Evolutionary conservation across 2,797 vertebrate species (phyloP), one percentile per base, ranked within the genome.

Genomic region (Moxostoma hubbsi): DNA sequence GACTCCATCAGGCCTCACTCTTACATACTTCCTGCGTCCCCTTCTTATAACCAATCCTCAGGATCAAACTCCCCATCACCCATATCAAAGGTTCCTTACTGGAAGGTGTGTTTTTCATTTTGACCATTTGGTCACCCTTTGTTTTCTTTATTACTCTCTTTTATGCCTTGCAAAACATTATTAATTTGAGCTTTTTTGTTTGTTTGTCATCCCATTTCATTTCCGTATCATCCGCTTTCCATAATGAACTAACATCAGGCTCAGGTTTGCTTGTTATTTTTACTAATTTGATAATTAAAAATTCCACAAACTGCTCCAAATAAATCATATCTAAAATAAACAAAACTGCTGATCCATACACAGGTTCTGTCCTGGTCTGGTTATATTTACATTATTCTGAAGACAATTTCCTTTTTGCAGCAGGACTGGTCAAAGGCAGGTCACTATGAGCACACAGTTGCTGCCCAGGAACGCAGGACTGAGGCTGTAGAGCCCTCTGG

Each of bases 61-160:
- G 97, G 97, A 96, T 95, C 97, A 94, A 95, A 96, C 95, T 96
- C 96, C 93, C 95, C 97, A 88, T 93, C 93, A 93, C 96, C 96
- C 94, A 97, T 97, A 96, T 97, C 97, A 95, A 98, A 97, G 95
- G 95, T 97, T 95, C 95, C 96, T 96, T 96, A 95, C 93, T 98
- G 97, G 98, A 99, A 99, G 98, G 98, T 99, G 98, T 95, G 98
- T 99, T 97, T 95, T 96, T 91, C 71, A 93, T 94, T 96, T 95
- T 92, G 90, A 87, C 83, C 89, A 88, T 58, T 84, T 86, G 75
- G 66, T 73, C 43, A 49, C 66, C 58, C 70, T 73, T 51, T 71
- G 15, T 77, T 82, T 86, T 16, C 9, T 83, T 77, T 76, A 90
- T 86, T 87, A 13, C 49, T 4, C 85, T 90, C 54, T 77, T 55